phyloP scores from a whole-genome alignment of 2,888 invertebrate species.

The Drosophila siamana region DNA sequence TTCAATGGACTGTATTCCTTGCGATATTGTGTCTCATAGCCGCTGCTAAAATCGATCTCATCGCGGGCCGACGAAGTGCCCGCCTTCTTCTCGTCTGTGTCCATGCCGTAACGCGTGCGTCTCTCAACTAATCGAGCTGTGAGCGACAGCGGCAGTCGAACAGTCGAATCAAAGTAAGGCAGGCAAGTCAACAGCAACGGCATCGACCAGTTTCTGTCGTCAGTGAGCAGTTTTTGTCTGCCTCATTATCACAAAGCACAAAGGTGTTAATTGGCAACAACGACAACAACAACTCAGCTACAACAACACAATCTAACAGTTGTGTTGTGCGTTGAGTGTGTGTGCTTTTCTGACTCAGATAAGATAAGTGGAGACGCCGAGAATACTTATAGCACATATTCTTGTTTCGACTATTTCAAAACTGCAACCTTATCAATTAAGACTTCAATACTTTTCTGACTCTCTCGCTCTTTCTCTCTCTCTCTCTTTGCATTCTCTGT shows the following conservation, averaged over 20 bases:
- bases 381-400: conserved; percentile 16
- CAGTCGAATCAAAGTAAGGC: conserved; percentile 7
- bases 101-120: conserved; percentile 66
- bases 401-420: conserved; percentile 32
- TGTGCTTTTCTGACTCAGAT: conserved; percentile 66
- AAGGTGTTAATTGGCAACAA: conserved; percentile 73
- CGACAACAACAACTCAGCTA: conserved; percentile 27
- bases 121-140: conserved; percentile 46
- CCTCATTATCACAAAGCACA: conserved; percentile 68
- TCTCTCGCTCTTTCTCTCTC: neutral
- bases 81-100: conserved; percentile 61
- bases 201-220: conserved; percentile 3
- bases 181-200: conserved; percentile 1
- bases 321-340: conserved; percentile 40
- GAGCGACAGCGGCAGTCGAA: conserved; percentile 1
- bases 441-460: conserved; percentile 34
- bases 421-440: conserved; percentile 63
- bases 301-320: conserved; percentile 46
- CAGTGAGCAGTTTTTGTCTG: conserved; percentile 50
- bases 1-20: conserved; percentile 77
- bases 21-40: conserved; percentile 78
- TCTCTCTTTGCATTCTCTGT: neutral
- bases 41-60: conserved; percentile 80
- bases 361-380: conserved; percentile 56
- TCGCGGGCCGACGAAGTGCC: conserved; percentile 51